Evolutionary conservation across 2,797 vertebrate species (phyloP).

Genomic region (Mycteria americana): DNA sequence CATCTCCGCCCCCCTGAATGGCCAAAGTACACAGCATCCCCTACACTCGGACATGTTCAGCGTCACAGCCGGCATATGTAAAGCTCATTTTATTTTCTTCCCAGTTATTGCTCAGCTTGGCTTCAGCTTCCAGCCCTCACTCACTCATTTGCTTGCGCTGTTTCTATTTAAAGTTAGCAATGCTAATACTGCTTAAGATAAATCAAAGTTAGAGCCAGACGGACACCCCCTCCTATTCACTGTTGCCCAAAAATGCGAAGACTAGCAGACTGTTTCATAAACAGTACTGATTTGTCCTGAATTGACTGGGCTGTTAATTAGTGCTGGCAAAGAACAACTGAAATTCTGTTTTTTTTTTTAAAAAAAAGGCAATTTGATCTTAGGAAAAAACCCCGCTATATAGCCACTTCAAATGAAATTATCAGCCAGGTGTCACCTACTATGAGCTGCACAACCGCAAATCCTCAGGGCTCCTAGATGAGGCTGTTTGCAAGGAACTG

Average conservation of each 20-base stretch:
- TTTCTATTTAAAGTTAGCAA: not conserved
- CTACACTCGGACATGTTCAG: accelerated
- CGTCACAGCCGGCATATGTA: accelerated
- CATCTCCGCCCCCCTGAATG: not conserved
- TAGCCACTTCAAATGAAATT: not conserved
- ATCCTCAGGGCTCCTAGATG: accelerated
- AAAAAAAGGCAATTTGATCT: not conserved
- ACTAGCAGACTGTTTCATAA: not conserved
- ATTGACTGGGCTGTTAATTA: not conserved
- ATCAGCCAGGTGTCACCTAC: not conserved
- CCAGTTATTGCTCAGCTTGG: not conserved
- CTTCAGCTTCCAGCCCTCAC: not conserved
- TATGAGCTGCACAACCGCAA: not conserved
- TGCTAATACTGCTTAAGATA: not conserved
- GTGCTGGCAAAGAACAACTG: not conserved
- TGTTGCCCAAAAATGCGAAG: not conserved
- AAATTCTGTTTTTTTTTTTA: too few species aligned
- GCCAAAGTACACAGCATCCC: not conserved
- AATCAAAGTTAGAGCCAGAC: not conserved
- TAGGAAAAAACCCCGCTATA: too few species aligned
- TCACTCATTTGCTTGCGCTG: not conserved
- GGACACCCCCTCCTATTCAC: not conserved
- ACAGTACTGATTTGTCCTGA: not conserved
- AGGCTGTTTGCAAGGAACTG: not conserved
- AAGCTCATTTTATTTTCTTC: not conserved